Evolutionary conservation across 2,797 vertebrate species (phyloP), one percentile per base, ranked within the genome.

Genomic region (Xenentodon cancila): DNA sequence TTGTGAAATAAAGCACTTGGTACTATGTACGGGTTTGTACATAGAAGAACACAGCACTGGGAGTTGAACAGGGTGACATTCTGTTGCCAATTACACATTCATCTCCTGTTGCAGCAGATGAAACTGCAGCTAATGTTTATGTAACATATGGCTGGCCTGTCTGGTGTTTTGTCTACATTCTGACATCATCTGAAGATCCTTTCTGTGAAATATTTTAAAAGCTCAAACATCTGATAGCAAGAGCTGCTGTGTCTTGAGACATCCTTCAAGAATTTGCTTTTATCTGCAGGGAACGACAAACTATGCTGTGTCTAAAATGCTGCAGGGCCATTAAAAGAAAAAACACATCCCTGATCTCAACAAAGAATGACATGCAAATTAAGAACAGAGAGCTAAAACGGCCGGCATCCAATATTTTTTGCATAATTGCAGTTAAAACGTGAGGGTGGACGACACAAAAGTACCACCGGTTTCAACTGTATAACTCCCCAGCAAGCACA

Each of bases 1-100:
- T 53, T 44, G 59, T 54, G 40, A 53, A 70, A 81, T 79, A 84
- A 90, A 84, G 85, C 81, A 88, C 84, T 84, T 87, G 58, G 58
- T 75, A 65, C 70, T 43, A 77, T 17, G 40, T 51, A 68, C n/a
- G 57, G 56, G 58, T 13, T 48, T 5, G 11, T 69, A 44, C 21
- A 78, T 17, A 64, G 22, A 30, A 50, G 59, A 4, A 58, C 6
- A 51, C 30, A n/a, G 25, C 20, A 45, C 17, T 11, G 8, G 42
- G 34, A 44, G 53, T 19, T 45, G 8, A 18, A 56, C 7, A 32
- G 9, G 7, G 21, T 1, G 1, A 47, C 30, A 5, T 32, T 22
- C n/a, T 20, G 32, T 32, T 32, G 32, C 9, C 6, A 32, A 9
- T 32, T 32, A 32, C 7, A 32, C 32, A 32, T 32, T 32, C 8